Evolutionary conservation across 2,113 vertebrate genomes (phyloP), one percentile per base, ranked within the genome.

Genomic region (Xenopus borealis): DNA sequence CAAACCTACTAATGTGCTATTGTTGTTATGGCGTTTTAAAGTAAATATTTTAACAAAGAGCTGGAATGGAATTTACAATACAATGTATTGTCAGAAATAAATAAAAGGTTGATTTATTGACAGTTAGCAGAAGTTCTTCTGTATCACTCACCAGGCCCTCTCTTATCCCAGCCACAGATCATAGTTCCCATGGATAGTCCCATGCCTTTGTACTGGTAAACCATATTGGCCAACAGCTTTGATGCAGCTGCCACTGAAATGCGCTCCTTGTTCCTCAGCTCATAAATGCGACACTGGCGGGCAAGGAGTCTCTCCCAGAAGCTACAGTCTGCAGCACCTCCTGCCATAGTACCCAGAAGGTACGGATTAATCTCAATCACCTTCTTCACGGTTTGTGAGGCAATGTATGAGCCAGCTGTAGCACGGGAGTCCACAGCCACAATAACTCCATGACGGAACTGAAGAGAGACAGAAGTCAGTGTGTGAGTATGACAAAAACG

Each of bases 101-200:
- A 27, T 27, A 27, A 27, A 27, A 27, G 23, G 23, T 27, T 27
- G 23, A n/a, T n/a, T n/a, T n/a, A n/a, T n/a, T n/a, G n/a, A n/a
- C n/a, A n/a, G n/a, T n/a, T n/a, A n/a, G n/a, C n/a, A n/a, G n/a
- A n/a, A n/a, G n/a, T n/a, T n/a, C n/a, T n/a, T n/a, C n/a, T 3
- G 3, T 27, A 45, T 27, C 64, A 80, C 85, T 85, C 88, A 96
- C 94, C 95, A 83, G 94, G 94, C 1, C 94, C 94, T 85, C 93
- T 90, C 86, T 96, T 97, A 88, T 97, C 95, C 95, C 95, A 97
- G 82, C 95, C 95, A 69, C 93, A 95, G 78, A 96, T 94, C 95
- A 97, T 97, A 83, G 95, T 97, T 18, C 94, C 95, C 94, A 97
- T 95, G 83, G 93, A 95, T 50, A 97, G 93, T 5, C 95, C 95